These are phyloP conservation scores for Phalanger gymnotis DNA, from an alignment of 2,797 vertebrate genomes.

Conservation along the genomic window DNA sequence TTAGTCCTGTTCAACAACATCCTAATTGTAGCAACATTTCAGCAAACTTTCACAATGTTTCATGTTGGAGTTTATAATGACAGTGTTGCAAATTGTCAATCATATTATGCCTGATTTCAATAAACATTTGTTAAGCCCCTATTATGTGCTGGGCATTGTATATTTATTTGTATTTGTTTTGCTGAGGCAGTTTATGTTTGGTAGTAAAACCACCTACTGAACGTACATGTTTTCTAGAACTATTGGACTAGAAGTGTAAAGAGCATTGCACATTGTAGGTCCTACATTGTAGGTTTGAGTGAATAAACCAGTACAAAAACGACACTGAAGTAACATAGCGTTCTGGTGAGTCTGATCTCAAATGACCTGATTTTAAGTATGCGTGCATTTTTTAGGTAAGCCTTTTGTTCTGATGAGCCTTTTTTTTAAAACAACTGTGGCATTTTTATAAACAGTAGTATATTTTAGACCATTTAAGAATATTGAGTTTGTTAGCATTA, in stretches of 20 bases:
- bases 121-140: not conserved
- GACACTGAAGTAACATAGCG: not conserved
- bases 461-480: not conserved
- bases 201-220: not conserved
- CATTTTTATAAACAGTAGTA: not conserved
- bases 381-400: not conserved
- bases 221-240: not conserved
- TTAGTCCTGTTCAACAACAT: not conserved
- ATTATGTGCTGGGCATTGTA: not conserved
- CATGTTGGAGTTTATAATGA: not conserved
- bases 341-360: not conserved
- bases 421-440: not conserved
- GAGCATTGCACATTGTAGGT: not conserved
- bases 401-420: not conserved
- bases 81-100: not conserved
- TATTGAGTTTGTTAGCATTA: not conserved
- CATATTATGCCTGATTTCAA: not conserved
- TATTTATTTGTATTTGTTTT: not conserved
- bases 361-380: not conserved
- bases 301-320: not conserved
- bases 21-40: not conserved
- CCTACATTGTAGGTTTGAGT: not conserved
- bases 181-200: not conserved
- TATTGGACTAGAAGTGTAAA: not conserved
- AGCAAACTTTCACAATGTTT: not conserved